A percentile compares a stretch with the other conserved stretches of the same genome.
Conservation (phyloP, 2,113 vertebrate species). For the Cairina moschata region DNA sequence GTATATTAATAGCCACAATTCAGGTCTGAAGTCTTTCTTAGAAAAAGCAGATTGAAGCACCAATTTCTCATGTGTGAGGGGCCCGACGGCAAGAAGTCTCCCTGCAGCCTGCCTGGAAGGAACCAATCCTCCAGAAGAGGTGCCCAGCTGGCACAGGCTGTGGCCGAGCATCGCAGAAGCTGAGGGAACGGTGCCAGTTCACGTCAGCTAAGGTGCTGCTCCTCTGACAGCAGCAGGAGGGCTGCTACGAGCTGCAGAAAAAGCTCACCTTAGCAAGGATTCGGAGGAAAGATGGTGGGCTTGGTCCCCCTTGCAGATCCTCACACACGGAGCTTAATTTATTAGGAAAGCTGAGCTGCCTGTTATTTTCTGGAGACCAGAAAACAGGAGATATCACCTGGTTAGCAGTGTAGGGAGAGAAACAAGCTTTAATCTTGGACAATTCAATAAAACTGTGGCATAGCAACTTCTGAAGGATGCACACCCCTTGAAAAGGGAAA, state of each 20-base stretch:
- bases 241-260: neutral
- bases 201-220: neutral
- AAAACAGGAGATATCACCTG: neutral
- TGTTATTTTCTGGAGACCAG: neutral
- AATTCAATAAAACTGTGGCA: accelerated
- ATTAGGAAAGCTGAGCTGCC: neutral
- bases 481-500: neutral
- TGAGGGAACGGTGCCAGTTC: neutral
- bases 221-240: neutral
- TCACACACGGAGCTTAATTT: neutral
- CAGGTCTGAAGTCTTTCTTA: neutral
- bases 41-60: neutral
- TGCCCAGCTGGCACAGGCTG: neutral
- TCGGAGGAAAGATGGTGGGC: neutral
- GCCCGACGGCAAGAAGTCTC: neutral
- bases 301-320: neutral
- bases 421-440: neutral
- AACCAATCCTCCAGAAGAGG: neutral
- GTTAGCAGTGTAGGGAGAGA: neutral
- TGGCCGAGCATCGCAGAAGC: neutral
- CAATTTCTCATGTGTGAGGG: neutral
- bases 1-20: neutral
- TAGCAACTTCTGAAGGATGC: neutral
- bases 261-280: neutral
- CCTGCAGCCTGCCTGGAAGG: neutral